phyloP scores from a whole-genome alignment of 2,888 invertebrate genomes.

The Anarsia innoxiella region DNA sequence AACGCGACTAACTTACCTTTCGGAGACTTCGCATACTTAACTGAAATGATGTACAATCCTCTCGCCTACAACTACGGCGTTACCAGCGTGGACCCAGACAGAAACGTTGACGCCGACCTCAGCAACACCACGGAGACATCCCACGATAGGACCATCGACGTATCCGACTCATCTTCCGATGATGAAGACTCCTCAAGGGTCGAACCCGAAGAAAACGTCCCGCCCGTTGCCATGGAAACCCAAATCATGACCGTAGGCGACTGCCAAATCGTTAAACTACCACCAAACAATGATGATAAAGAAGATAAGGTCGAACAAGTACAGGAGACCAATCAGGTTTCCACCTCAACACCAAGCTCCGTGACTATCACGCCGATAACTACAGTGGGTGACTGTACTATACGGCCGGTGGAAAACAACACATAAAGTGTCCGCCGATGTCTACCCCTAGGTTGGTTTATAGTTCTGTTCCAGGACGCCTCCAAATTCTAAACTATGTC shows the following conservation, averaged over 20 bases:
- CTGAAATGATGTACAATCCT: constrained; percentile 70
- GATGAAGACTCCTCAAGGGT: constrained; percentile 50
- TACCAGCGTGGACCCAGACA: constrained; percentile 50
- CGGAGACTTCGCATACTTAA: constrained; percentile 72
- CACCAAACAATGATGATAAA: constrained; percentile 44
- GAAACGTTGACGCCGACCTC: constrained; percentile 46
- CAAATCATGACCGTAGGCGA: constrained; percentile 71
- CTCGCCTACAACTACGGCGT: constrained; percentile 37
- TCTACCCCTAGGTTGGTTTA: constrained; percentile 47
- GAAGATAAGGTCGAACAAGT: constrained; percentile 41
- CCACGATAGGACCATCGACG: constrained; percentile 60
- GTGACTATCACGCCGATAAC: constrained; percentile 67
- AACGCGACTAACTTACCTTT: constrained; percentile 71
- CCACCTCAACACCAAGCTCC: constrained; percentile 46
- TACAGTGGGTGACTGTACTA: constrained; percentile 68
- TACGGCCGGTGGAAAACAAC: constrained; percentile 59
- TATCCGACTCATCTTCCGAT: constrained; percentile 56
- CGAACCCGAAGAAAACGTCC: constrained; percentile 52
- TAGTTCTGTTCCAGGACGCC: too few species aligned
- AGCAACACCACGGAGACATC: constrained; percentile 33
- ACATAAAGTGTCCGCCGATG: constrained; percentile 40
- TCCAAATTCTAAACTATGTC: too few species aligned
- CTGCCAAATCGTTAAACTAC: constrained; percentile 68
- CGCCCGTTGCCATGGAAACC: constrained; percentile 50
- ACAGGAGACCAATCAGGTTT: constrained; percentile 30